phyloP scores from a whole-genome alignment of 1,140 invertebrate genomes.

The Melipona quadrifasciata region DNA sequence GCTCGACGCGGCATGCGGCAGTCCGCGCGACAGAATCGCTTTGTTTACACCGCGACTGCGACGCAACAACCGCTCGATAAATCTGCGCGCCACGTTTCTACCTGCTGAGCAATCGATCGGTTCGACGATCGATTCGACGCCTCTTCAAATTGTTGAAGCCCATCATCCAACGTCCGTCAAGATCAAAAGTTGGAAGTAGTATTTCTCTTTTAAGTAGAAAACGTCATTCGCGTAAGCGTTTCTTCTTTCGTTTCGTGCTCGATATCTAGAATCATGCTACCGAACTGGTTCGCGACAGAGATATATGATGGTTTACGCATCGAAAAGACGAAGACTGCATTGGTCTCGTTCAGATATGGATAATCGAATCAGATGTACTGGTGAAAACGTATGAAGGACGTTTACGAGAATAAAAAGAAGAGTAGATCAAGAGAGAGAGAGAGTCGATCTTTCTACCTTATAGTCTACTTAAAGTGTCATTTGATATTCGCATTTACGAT shows the following conservation, averaged over 20 bases:
- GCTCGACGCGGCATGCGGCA: conserved; percentile 33
- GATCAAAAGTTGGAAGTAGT: neutral
- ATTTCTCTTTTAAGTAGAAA: neutral
- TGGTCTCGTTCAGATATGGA: no score
- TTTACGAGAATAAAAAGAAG: neutral
- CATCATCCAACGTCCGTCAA: neutral
- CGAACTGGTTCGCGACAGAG: no score
- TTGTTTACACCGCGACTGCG: conserved; percentile 38
- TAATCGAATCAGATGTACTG: neutral
- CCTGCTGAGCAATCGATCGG: neutral
- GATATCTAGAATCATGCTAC: no score
- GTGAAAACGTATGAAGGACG: neutral
- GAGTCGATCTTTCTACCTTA: no score
- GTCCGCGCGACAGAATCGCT: conserved; percentile 48
- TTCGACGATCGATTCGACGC: neutral
- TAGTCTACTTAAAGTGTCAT: no score
- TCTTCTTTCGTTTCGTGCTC: neutral
- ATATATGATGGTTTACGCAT: neutral
- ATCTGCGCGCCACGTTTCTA: neutral
- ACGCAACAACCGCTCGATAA: conserved; percentile 1
- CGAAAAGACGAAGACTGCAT: neutral
- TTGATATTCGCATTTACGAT: neutral
- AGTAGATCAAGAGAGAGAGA: neutral
- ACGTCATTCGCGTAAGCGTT: neutral
- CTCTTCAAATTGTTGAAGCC: neutral